phyloP scores from a whole-genome alignment of 2,113 vertebrate species.

The Anoura caudifer region DNA sequence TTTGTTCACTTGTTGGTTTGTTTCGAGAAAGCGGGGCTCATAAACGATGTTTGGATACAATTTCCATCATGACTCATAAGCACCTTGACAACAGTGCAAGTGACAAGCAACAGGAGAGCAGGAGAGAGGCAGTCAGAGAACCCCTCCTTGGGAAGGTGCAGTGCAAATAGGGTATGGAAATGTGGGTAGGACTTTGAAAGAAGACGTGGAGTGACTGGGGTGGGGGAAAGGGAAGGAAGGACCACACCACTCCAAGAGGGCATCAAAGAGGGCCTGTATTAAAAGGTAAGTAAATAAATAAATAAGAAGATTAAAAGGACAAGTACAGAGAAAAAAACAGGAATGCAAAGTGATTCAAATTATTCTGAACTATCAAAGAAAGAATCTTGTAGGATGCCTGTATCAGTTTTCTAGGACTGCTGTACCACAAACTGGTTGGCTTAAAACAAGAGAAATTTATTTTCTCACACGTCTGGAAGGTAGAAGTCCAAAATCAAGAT shows the following conservation, averaged over 20 bases:
- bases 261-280: not conserved
- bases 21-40: not conserved
- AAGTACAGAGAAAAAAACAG: not conserved
- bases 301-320: conserved; percentile 25
- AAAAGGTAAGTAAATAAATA: not conserved
- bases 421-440: no score
- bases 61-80: not conserved
- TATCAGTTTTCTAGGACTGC: not conserved
- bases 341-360: not conserved
- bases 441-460: no score
- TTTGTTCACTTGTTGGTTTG: not conserved
- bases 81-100: not conserved
- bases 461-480: no score
- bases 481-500: no score
- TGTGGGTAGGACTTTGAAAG: conserved; percentile 7
- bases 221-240: not conserved
- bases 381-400: not conserved
- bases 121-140: not conserved
- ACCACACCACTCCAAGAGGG: not conserved
- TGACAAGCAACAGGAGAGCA: not conserved
- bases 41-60: not conserved
- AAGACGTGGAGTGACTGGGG: not conserved
- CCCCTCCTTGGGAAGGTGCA: not conserved
- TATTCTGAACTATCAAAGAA: not conserved
- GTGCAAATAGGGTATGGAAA: not conserved